These are phyloP conservation scores for Agapornis canus DNA, from an alignment of 2,797 vertebrate genomes.

Conservation along the genomic window DNA sequence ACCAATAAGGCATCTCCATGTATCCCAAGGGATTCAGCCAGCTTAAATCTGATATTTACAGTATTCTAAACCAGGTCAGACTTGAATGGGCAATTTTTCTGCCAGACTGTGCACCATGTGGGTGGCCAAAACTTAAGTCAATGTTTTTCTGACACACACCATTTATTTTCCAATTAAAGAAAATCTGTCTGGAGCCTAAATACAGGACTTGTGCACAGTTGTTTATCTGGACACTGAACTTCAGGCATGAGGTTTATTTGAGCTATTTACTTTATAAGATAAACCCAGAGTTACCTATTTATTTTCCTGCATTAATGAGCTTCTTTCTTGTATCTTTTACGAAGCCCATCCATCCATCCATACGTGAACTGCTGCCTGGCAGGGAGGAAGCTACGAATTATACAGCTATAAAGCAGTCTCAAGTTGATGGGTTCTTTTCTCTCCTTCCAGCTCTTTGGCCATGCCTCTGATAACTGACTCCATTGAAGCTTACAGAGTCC, in stretches of 20 bases:
- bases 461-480: neutral
- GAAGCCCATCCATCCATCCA: neutral
- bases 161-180: slow-evolving; percentile 66
- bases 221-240: slow-evolving; percentile 51
- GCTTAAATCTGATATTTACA: neutral
- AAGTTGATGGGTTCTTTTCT: accelerated
- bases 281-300: slow-evolving; percentile 40
- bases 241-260: slow-evolving; percentile 7
- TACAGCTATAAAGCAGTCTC: neutral
- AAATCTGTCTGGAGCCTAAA: slow-evolving; percentile 35
- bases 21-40: neutral
- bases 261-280: slow-evolving; percentile 46
- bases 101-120: slow-evolving; percentile 17
- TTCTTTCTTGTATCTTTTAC: neutral
- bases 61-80: neutral
- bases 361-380: neutral
- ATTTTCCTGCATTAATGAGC: slow-evolving; percentile 26
- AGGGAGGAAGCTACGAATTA: neutral
- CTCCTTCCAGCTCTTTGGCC: neutral
- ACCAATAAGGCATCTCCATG: neutral
- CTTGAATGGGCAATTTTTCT: slow-evolving; percentile 1
- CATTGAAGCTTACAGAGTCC: neutral
- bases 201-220: neutral
- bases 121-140: slow-evolving; percentile 48
- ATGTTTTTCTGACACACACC: slow-evolving; percentile 49